Conservation (phyloP, 2,113 vertebrate genomes). For the Burhinus bistriatus region DNA sequence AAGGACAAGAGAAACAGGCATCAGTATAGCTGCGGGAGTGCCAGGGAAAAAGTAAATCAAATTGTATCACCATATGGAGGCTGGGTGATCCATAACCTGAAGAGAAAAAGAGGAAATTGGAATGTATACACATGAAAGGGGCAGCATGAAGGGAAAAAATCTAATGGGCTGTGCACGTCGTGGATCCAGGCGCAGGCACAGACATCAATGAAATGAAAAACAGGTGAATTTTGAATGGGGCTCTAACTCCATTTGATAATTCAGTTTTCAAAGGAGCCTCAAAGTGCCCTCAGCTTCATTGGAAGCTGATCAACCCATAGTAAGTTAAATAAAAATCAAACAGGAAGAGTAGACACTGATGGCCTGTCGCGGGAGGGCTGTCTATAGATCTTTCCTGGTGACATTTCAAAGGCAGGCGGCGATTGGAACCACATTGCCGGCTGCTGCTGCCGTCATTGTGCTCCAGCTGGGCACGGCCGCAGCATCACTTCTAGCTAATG, state of each 20-base stretch:
- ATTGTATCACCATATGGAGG: neutral
- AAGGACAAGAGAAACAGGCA: neutral
- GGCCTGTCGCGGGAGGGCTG: neutral
- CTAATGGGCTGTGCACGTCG: neutral
- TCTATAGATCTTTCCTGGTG: neutral
- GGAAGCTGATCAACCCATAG: neutral
- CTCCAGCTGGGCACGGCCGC: neutral
- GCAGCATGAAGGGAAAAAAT: neutral
- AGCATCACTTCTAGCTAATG: neutral
- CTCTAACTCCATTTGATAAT: conserved; percentile 16
- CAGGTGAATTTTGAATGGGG: neutral
- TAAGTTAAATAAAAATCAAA: neutral
- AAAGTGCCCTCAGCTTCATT: neutral
- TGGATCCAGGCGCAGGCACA: neutral
- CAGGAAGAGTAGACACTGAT: neutral
- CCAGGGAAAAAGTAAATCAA: neutral
- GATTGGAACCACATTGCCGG: conserved; percentile 15
- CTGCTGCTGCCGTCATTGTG: accelerated
- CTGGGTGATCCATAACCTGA: neutral
- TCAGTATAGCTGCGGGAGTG: neutral
- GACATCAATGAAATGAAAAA: conserved; percentile 5
- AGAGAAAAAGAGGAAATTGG: neutral
- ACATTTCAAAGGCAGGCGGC: conserved; percentile 6
- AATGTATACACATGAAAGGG: neutral
- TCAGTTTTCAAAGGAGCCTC: neutral